Evolutionary conservation across 2,888 invertebrate genomes (phyloP).

Genomic region (Coleophora flavipennella): DNA sequence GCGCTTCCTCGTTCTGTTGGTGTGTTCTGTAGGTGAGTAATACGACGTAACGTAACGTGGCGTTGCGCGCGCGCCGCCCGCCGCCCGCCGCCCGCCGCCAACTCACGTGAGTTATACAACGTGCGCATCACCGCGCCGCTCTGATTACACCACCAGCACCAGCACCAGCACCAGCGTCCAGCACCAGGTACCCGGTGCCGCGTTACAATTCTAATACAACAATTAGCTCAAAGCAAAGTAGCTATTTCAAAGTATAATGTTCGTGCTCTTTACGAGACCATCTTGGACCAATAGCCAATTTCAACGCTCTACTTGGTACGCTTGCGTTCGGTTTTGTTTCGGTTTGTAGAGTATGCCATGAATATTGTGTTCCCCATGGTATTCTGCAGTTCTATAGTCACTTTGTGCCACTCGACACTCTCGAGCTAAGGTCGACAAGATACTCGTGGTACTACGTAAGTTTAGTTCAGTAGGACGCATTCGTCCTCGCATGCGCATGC

Average conservation of each 20-base stretch:
- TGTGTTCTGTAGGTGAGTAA: conserved; percentile 46
- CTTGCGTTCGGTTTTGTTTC: conserved; percentile 33
- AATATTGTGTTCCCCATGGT: conserved; percentile 13
- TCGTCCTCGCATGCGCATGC: conserved; percentile 49
- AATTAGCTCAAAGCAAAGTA: conserved; percentile 14
- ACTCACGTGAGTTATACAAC: conserved; percentile 26
- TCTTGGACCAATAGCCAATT: conserved; percentile 40
- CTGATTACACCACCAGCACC: conserved; percentile 31
- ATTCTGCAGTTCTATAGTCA: conserved; percentile 12
- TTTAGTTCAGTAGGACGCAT: conserved; percentile 21
- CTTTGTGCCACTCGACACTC: conserved; percentile 5
- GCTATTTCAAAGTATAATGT: conserved; percentile 26
- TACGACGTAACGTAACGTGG: conserved; percentile 43
- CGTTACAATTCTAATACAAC: conserved; percentile 28
- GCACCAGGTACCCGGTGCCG: conserved; percentile 39
- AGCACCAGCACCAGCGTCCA: conserved; percentile 43
- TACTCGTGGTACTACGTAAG: background rate
- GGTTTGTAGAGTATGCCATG: conserved; percentile 21
- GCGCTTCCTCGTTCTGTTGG: conserved; percentile 57
- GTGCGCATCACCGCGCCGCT: conserved; percentile 20
- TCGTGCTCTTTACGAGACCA: conserved; percentile 20
- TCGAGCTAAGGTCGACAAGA: too few species aligned
- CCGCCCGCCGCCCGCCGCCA: background rate
- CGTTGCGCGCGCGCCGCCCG: conserved; percentile 20
- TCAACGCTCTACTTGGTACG: conserved; percentile 43